Conservation (phyloP, 1,140 invertebrate genomes). For the Coptotermes formosanus region DNA sequence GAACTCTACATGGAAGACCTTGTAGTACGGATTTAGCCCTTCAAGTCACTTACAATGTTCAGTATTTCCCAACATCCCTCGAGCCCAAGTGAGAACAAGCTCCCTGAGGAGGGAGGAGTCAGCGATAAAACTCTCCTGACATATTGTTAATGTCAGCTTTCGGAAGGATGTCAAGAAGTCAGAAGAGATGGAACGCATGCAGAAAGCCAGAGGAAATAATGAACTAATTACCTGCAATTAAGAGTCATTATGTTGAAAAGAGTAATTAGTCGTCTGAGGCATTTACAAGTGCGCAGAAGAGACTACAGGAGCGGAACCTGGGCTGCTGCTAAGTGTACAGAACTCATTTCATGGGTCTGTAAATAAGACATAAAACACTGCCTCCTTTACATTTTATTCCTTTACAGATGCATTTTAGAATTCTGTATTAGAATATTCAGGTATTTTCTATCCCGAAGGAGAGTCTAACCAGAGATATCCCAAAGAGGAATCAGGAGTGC, state of each 20-base stretch:
- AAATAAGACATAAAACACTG: no score
- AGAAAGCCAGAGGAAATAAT: background rate
- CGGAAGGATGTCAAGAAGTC: background rate
- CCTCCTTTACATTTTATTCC: no score
- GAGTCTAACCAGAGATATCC: no score
- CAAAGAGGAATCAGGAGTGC: no score
- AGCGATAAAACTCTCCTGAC: background rate
- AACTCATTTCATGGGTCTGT: no score
- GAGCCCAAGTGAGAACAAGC: background rate
- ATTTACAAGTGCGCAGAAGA: background rate
- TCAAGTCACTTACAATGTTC: no score
- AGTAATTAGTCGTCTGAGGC: background rate
- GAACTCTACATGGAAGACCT: no score
- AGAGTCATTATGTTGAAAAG: constrained; percentile 11
- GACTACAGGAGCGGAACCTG: background rate
- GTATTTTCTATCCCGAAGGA: no score
- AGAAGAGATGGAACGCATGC: background rate
- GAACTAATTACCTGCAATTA: background rate
- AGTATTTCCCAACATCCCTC: no score
- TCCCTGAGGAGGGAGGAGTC: background rate
- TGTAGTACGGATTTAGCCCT: no score
- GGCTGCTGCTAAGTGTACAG: background rate
- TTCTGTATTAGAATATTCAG: no score
- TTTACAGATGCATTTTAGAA: no score
- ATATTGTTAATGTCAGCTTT: background rate